Evolutionary conservation across 2,113 vertebrate species (phyloP).

Genomic region (Tricholaema leucomelas): DNA sequence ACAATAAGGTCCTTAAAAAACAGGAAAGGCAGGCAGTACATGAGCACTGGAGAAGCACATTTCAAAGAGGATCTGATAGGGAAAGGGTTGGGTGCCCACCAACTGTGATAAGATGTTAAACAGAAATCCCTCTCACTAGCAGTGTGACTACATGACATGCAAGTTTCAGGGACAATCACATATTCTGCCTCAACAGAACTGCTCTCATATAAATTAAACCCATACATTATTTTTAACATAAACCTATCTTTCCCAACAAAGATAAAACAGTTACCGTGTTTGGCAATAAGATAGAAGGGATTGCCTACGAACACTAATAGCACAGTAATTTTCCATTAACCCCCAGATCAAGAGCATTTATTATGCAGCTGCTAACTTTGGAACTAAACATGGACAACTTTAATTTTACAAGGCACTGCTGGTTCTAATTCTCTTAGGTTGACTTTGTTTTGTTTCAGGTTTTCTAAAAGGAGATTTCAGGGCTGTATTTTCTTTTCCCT

Average conservation of each 20-base stretch:
- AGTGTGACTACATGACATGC: neutral
- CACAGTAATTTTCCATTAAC: slow-evolving; percentile 37
- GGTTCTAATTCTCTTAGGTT: slow-evolving; percentile 10
- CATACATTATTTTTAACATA: neutral
- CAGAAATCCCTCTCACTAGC: neutral
- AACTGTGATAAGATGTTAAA: neutral
- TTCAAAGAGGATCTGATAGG: neutral
- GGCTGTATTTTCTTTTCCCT: neutral
- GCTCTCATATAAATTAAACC: neutral
- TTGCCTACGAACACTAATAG: neutral
- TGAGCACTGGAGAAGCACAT: neutral
- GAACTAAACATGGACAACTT: slow-evolving; percentile 35
- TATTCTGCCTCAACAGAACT: neutral
- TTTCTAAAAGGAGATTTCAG: slow-evolving; percentile 5
- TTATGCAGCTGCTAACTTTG: slow-evolving; percentile 28
- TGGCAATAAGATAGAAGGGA: neutral
- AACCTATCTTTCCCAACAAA: neutral
- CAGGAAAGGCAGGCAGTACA: neutral
- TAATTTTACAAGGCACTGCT: slow-evolving; percentile 20
- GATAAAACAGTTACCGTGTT: neutral
- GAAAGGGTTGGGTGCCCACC: neutral
- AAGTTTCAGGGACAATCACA: neutral
- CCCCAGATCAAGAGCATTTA: slow-evolving; percentile 33
- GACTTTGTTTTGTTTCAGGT: neutral
- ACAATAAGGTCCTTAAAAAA: neutral